Conservation (phyloP, 1,140 invertebrate genomes). For the Hermetia illucens region DNA sequence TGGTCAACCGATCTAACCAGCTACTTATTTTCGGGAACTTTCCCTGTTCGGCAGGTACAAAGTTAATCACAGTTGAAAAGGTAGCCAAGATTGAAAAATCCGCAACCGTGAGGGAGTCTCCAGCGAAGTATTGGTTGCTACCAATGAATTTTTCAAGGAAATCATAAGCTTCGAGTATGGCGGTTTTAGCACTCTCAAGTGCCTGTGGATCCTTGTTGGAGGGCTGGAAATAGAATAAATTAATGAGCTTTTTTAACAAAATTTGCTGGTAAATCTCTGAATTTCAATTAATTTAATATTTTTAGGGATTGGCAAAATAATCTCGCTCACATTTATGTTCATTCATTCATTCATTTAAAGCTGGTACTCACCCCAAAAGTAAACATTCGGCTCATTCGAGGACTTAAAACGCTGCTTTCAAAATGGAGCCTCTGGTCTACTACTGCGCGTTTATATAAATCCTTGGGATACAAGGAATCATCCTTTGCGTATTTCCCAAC, state of each 20-base stretch:
- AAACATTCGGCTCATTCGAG: not conserved
- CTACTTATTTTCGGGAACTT: not conserved
- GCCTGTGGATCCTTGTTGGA: no score
- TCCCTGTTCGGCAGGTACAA: not conserved
- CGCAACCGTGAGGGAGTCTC: not conserved
- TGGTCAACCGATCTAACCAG: not conserved
- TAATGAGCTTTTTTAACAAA: no score
- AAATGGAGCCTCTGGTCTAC: slow-evolving; percentile 24
- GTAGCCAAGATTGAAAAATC: not conserved
- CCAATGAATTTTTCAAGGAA: not conserved
- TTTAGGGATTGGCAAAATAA: no score
- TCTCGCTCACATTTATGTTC: no score
- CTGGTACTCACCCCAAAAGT: not conserved
- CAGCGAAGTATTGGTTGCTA: not conserved
- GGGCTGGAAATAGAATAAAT: no score
- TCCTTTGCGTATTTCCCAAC: slow-evolving; percentile 19
- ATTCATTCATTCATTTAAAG: no score
- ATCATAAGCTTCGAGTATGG: not conserved
- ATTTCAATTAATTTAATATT: no score
- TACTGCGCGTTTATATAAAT: slow-evolving; percentile 30
- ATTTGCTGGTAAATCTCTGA: no score
- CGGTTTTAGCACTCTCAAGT: no score
- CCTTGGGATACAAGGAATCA: slow-evolving; percentile 38
- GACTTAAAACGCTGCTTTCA: no score
- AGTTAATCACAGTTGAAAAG: not conserved